These are phyloP conservation scores for Poeciliopsis turneri DNA, from an alignment of 2,797 vertebrate genomes.

Conservation along the genomic window DNA sequence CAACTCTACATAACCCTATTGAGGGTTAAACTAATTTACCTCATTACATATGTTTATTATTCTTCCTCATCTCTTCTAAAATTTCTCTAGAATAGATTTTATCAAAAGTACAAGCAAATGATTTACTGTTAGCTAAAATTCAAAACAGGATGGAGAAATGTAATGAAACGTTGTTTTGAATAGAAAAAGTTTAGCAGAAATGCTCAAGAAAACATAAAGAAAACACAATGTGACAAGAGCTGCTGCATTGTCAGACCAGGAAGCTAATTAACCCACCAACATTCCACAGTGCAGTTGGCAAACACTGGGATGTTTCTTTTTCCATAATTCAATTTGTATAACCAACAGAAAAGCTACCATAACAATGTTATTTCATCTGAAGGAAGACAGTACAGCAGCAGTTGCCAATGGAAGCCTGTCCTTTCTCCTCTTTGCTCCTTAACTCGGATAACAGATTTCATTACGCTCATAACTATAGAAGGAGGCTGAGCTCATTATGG, in stretches of 20 bases:
- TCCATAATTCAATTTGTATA: constrained; percentile 25
- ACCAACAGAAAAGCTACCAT: constrained; percentile 25
- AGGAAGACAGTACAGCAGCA: constrained; percentile 19
- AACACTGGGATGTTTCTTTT: constrained; percentile 1
- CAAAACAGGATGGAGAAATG: background rate
- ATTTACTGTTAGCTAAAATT: background rate
- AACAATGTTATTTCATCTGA: constrained; percentile 18
- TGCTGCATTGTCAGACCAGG: background rate
- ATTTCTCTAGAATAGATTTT: background rate
- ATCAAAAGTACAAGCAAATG: background rate
- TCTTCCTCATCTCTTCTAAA: too few relatives aligned
- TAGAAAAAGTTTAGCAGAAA: background rate
- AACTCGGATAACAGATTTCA: constrained; percentile 60
- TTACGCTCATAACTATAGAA: constrained; percentile 59
- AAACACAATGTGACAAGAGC: constrained; percentile 9
- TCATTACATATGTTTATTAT: background rate
- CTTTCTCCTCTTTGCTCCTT: constrained; percentile 50
- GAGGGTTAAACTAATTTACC: background rate
- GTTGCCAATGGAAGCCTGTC: constrained; percentile 26
- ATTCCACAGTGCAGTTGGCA: background rate
- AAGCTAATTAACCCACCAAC: constrained; percentile 7
- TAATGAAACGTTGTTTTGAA: background rate
- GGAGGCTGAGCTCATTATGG: constrained; percentile 67
- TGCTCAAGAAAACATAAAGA: background rate
- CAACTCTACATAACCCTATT: background rate